Evolutionary conservation across 2,113 vertebrate species (phyloP), one percentile per base, ranked within the genome.

Genomic region (Trichechus manatus): DNA sequence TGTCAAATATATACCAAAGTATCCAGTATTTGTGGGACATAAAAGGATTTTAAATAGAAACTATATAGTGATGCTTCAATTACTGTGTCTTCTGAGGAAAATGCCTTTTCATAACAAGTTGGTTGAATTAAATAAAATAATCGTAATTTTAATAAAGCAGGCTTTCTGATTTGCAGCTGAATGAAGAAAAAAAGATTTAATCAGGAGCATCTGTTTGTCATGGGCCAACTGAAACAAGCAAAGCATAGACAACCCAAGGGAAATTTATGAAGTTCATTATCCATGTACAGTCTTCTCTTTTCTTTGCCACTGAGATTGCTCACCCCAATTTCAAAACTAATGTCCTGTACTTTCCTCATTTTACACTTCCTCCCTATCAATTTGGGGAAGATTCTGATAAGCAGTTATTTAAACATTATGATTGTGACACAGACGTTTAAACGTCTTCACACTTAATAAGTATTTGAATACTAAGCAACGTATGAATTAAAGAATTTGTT

Each of bases 121-220:
- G 85, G 23, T 2, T 56, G 47, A 87, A 92, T 86, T 53, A 85
- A 93, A 70, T 75, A 89, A 77, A 63, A 94, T 53, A 72, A 42
- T 84, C 9, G 6, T 68, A 86, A 94, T 88, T 94, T 19, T 90
- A 59, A 74, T 90, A 36, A 95, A 68, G 14, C 15, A 87, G 56
- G 22, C 11, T 84, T 11, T 29, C 81, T 63, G 27, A 27, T 87
- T 68, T 90, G 11, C 19, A 93, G 56, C 36, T 94, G 29, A 31
- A 56, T 93, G 14, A 50, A 72, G 64, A 59, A 15, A 33, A 31
- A 39, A 23, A 63, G 15, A 29, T 68, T 92, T 94, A 94, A 84
- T 82, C 44, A 97, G 86, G 22, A 93, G 19, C 44, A 85, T 66
- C 8, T 84, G 56, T 79, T 86, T 92, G 44, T 87, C 78, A 42